Base-by-base conservation (phyloP, 64 coral and sea anemone species). In the Orbicella faveolata region DNA sequence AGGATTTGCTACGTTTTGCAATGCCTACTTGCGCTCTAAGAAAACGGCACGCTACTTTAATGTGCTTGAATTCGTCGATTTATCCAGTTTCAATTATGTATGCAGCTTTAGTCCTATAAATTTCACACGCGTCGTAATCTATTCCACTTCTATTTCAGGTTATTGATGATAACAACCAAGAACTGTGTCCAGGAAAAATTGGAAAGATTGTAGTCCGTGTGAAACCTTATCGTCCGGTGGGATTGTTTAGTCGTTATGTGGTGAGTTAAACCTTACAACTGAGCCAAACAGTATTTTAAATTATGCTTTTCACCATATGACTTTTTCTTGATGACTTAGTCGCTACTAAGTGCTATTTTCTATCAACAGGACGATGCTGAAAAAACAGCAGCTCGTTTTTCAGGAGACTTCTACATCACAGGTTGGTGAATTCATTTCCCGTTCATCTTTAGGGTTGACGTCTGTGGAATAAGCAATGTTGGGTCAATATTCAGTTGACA, bases 241-340 rank as follows among this genome's bases (percentile, higher is more conserved):
- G 90, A 59, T 74, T 95, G 11, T 95, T 95, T 44, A 95, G 86
- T 17, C 80, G 84, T 63, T 95, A 92, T 73, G 89, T 83, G 85
- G 94, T 95, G 78, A 94, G 92, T 16, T 16, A 59, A 59, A 59
- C 2, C 55, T 59, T 48, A 48, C 41, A 48, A 48, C 41, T 48
- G 41, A 48, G 41, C 55, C 55, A 15, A 16, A 59, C 12, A 10
- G 55, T 19, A n/a, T 20, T 68, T n/a, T n/a, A n/a, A 68, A 20
- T 68, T 68, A n/a, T n/a, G 18, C 18, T 68, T 7, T 20, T 68
- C 2, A 68, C 2, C 4, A 1, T 1, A 59, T 11, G 55, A 25
- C 10, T 70, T 25, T 70, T 70, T 70, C 25, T 70, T 70, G 67
- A 39, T 1, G 37, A 48, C 4, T n/a, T n/a, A n/a, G n/a, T n/a